A percentile compares a stretch with the other conserved stretches of the same genome.
These are phyloP conservation scores for Trachelus troglodyta DNA, from an alignment of 2,888 invertebrate genomes.

Conservation along the genomic window DNA sequence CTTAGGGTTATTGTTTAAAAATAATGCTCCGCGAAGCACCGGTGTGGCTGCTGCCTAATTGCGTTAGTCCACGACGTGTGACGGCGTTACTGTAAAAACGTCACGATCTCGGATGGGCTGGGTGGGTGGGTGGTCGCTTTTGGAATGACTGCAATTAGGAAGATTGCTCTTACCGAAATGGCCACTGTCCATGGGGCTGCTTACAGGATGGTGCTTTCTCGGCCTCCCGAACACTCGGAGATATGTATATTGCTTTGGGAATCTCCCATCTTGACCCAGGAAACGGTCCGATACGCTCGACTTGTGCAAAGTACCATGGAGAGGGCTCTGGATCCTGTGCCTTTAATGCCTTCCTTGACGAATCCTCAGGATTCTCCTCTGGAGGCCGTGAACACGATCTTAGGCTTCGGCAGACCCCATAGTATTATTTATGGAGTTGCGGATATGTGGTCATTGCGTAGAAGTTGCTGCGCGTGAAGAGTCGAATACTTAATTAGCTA, in stretches of 20 bases:
- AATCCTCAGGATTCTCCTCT: no score
- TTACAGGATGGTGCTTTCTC: no score
- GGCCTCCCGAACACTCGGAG: background rate
- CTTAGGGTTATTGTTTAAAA: constrained; percentile 23
- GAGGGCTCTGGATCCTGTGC: no score
- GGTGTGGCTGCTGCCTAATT: constrained; percentile 19
- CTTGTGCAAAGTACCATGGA: no score
- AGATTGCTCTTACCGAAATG: constrained; percentile 17
- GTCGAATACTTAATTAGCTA: constrained; percentile 45
- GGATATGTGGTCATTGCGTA: no score
- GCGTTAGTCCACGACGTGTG: constrained; percentile 15
- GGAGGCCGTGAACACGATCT: no score
- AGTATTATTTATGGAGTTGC: no score
- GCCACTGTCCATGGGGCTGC: background rate
- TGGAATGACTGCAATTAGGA: constrained; percentile 23
- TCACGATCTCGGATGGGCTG: constrained; percentile 11
- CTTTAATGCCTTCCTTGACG: no score
- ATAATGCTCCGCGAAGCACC: constrained; percentile 18
- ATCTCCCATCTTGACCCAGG: constrained; percentile 22
- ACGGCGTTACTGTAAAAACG: constrained; percentile 16
- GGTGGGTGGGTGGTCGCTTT: background rate
- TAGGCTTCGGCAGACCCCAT: no score
- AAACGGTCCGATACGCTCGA: no score
- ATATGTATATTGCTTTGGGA: constrained; percentile 40
- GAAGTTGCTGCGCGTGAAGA: constrained; percentile 14